Evolutionary conservation across 2,888 invertebrate species (phyloP), one percentile per base, ranked within the genome.

Genomic region (Emmelina monodactyla): DNA sequence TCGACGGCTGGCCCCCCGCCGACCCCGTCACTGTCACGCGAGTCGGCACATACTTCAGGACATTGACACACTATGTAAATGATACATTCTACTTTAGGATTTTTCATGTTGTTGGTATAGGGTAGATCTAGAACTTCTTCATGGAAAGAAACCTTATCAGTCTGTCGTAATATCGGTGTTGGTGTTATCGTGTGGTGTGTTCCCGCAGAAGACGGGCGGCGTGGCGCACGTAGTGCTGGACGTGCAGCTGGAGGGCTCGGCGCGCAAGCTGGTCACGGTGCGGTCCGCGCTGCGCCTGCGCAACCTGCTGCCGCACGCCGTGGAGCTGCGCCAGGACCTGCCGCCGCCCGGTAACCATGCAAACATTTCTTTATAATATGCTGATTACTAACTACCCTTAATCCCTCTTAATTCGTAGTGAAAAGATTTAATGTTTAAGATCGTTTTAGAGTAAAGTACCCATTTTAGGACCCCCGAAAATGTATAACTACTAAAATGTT

Each of bases 11-110:
- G 95, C 84, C 88, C 44, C 75, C 84, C 46, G 86, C 94, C 33
- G 87, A 89, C 46, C 94, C 97, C 1, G 91, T 99, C 11, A 92
- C 95, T 6, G 92, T 99, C 1, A 98, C 99, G 70, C 89, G 92
- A 64, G 97, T 97, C 14, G 98, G 98, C 2, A 86, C 92, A 29
- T 98, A 91, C 78, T 98, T 97, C 62, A 75, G 93, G n/a, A 85
- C 60, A 3, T 49, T 75, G 39, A 63, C 66, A 36, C 73, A 76
- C 22, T n/a, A n/a, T n/a, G n/a, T n/a, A n/a, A n/a, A n/a, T 9
- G 19, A 19, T 19, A 6, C 19, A 19, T 19, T n/a, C n/a, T n/a
- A n/a, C n/a, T n/a, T n/a, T n/a, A n/a, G n/a, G n/a, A n/a, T n/a
- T n/a, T n/a, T n/a, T n/a, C n/a, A n/a, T n/a, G n/a, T n/a, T n/a